Evolutionary conservation across 2,113 vertebrate genomes (phyloP).

Genomic region (Dolichotis patagonum): DNA sequence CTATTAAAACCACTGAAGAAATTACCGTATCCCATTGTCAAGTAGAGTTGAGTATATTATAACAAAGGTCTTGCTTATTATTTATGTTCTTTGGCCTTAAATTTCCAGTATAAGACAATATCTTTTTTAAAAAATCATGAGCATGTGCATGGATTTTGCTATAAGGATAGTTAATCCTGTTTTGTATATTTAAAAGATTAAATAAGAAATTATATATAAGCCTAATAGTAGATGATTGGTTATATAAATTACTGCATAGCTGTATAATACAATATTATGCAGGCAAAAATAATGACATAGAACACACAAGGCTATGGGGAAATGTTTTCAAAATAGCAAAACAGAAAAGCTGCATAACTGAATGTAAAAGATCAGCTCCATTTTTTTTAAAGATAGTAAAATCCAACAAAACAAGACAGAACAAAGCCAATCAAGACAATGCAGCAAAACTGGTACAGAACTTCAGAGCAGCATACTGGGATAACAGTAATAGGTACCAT

Average conservation of each 20-base stretch:
- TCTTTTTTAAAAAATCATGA: background rate
- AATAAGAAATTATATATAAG: background rate
- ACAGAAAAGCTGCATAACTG: background rate
- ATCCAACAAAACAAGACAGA: too few species aligned
- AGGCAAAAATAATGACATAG: background rate
- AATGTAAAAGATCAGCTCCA: slow-evolving; percentile 16
- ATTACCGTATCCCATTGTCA: background rate
- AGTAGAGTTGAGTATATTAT: background rate
- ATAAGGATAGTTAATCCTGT: background rate
- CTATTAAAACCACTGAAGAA: background rate
- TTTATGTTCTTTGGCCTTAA: background rate
- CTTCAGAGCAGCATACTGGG: too few species aligned
- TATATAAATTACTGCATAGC: background rate
- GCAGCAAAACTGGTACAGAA: too few species aligned
- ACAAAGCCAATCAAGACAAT: too few species aligned
- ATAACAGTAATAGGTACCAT: too few species aligned
- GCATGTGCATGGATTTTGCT: background rate
- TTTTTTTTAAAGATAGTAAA: background rate
- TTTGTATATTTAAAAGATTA: background rate
- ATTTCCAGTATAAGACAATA: background rate
- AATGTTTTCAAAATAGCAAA: slow-evolving; percentile 21
- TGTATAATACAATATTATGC: background rate
- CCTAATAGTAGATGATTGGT: background rate
- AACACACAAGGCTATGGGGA: background rate
- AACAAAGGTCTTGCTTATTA: slow-evolving; percentile 3